Evolutionary conservation across 2,888 invertebrate genomes (phyloP).

Genomic region (Chloromyia formosa): DNA sequence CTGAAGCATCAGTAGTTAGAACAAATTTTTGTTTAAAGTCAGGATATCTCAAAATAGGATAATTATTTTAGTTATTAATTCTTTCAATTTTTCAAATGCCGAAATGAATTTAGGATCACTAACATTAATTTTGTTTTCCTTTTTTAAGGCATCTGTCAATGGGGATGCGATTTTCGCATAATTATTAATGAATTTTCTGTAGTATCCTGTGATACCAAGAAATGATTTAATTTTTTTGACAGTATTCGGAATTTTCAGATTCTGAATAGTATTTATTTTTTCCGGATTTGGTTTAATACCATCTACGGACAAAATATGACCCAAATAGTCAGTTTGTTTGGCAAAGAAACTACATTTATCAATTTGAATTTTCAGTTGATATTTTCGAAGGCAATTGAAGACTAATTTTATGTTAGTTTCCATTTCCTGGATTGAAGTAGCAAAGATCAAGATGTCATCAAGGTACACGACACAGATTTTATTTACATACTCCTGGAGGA

Average conservation of each 20-base stretch:
- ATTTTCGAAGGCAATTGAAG: no score
- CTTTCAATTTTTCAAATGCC: constrained; percentile 20
- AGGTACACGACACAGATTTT: no score
- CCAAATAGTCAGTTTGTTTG: no score
- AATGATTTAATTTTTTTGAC: constrained; percentile 51
- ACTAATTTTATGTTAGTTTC: no score
- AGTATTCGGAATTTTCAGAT: constrained; percentile 16
- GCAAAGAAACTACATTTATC: no score
- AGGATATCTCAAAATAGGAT: constrained; percentile 50
- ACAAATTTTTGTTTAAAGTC: constrained; percentile 55
- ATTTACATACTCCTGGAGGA: no score
- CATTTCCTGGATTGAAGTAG: no score
- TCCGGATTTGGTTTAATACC: no score
- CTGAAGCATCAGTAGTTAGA: constrained; percentile 54
- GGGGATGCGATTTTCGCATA: constrained; percentile 36
- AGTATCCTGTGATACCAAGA: constrained; percentile 27
- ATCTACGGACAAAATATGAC: no score
- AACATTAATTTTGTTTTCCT: constrained; percentile 12
- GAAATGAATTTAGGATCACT: constrained; percentile 14
- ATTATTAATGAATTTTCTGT: constrained; percentile 13
- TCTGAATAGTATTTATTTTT: no score
- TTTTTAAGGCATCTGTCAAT: constrained; percentile 50
- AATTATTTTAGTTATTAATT: background rate
- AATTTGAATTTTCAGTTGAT: no score
- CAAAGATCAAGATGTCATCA: no score